These are phyloP conservation scores for Tiliacea aurago DNA, from an alignment of 2,888 invertebrate genomes.

Conservation along the genomic window DNA sequence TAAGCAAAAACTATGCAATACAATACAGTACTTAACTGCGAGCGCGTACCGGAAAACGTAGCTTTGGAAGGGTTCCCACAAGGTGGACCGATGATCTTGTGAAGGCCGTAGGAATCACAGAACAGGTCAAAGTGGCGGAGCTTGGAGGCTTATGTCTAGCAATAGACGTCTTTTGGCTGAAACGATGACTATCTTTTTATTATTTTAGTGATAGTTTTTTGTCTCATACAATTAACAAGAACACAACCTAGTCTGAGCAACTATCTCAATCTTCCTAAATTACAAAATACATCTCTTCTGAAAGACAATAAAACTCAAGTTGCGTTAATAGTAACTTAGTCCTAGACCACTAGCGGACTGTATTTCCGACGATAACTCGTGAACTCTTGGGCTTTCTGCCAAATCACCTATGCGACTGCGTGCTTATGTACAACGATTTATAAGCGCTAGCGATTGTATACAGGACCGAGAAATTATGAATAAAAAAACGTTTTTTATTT, in stretches of 20 bases:
- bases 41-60: too few relatives aligned
- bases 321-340: constrained; percentile 22
- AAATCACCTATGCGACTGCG: constrained; percentile 46
- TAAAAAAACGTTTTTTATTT: too few relatives aligned
- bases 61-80: too few relatives aligned
- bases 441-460: constrained; percentile 13
- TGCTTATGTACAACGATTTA: background rate
- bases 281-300: background rate
- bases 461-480: background rate
- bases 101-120: too few relatives aligned
- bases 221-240: background rate
- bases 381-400: constrained; percentile 55
- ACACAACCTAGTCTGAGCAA: background rate
- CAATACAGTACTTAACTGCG: too few relatives aligned
- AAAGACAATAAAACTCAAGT: constrained; percentile 31
- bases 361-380: constrained; percentile 47
- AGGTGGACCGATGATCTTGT: too few relatives aligned
- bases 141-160: too few relatives aligned
- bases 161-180: too few relatives aligned
- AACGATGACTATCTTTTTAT: too few relatives aligned
- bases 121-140: too few relatives aligned
- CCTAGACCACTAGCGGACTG: constrained; percentile 28
- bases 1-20: too few relatives aligned
- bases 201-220: background rate
- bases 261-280: background rate